phyloP scores from a whole-genome alignment of 37 sponge, comb jelly and placozoan species.

The Tethya wilhelma region DNA sequence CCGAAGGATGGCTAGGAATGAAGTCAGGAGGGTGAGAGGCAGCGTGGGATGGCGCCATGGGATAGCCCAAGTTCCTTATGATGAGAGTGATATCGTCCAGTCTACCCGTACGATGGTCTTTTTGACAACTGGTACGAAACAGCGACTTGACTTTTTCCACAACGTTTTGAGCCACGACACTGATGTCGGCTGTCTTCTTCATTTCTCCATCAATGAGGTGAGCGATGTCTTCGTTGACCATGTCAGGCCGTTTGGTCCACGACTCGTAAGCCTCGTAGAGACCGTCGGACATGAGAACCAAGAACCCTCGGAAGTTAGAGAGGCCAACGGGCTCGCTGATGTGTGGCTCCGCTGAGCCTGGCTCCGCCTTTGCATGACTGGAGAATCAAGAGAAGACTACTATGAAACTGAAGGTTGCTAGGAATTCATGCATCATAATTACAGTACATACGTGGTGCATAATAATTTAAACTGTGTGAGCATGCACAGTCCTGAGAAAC shows the following conservation, averaged over 20 bases:
- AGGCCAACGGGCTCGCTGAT: conserved; percentile 49
- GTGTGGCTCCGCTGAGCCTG: conserved; percentile 75
- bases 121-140: conserved; percentile 4
- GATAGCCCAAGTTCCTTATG: conserved; percentile 57
- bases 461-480: too few species aligned
- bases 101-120: not conserved
- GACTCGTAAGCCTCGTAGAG: conserved; percentile 60
- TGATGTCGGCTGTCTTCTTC: not conserved
- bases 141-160: conserved; percentile 37
- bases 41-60: not conserved
- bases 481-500: too few species aligned
- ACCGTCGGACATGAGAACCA: conserved; percentile 87
- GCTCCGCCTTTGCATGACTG: conserved; percentile 59
- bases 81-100: conserved; percentile 81
- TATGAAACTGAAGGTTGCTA: too few species aligned
- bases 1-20: not conserved
- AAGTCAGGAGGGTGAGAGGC: not conserved
- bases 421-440: too few species aligned
- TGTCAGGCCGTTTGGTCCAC: conserved; percentile 2
- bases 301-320: conserved; percentile 44
- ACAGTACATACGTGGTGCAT: too few species aligned
- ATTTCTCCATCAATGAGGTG: conserved; percentile 57
- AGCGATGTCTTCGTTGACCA: conserved; percentile 45
- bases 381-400: not conserved
- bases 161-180: conserved; percentile 45